Percentiles rank a stretch among this genome's conserved stretches.
phyloP scores from a whole-genome alignment of 1,140 invertebrate genomes.

The Procambarus virginalis region DNA sequence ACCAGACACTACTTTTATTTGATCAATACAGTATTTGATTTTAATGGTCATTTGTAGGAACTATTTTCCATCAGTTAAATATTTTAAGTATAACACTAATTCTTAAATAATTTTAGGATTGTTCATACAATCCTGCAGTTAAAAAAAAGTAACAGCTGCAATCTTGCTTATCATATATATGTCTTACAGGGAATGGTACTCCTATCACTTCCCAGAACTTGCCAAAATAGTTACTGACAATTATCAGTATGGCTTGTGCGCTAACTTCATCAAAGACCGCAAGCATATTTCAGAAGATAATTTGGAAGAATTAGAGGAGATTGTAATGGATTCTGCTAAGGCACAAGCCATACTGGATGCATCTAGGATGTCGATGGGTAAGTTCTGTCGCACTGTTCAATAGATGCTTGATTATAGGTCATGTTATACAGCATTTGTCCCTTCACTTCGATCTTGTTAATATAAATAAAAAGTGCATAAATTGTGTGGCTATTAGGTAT shows the following conservation, averaged over 20 bases:
- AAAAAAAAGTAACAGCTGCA: too few relatives aligned
- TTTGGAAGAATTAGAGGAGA: slow-evolving; percentile 87
- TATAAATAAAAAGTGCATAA: too few relatives aligned
- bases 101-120: too few relatives aligned
- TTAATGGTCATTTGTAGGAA: too few relatives aligned
- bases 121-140: too few relatives aligned
- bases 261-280: slow-evolving; percentile 91
- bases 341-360: slow-evolving; percentile 94
- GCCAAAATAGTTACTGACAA: slow-evolving; percentile 97
- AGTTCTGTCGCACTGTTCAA: background rate
- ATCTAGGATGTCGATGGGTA: slow-evolving; percentile 96
- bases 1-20: background rate
- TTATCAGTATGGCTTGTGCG: slow-evolving; percentile 90
- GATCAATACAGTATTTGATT: background rate
- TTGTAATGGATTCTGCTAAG: slow-evolving; percentile 93
- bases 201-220: slow-evolving; percentile 99
- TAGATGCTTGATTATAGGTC: background rate
- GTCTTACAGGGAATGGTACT: slow-evolving; percentile 82
- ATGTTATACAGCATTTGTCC: background rate
- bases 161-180: slow-evolving; percentile 33
- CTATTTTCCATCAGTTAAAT: too few relatives aligned
- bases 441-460: too few relatives aligned
- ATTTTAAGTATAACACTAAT: too few relatives aligned
- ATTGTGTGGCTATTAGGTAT: too few relatives aligned
- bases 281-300: slow-evolving; percentile 89